Conservation (phyloP, 2,113 vertebrate species). For the Misgurnus mizolepis region DNA sequence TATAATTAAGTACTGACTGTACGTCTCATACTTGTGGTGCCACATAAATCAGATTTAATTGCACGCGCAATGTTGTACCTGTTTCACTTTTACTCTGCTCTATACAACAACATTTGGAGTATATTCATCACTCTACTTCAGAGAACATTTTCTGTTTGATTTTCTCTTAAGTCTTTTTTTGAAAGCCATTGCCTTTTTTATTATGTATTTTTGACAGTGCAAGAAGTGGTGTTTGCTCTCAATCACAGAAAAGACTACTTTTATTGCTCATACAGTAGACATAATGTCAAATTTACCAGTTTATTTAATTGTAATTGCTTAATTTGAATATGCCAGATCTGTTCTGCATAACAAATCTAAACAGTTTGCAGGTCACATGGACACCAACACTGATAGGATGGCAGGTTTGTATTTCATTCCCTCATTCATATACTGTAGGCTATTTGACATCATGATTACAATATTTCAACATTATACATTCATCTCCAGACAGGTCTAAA, state of each 20-base stretch:
- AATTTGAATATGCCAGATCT: background rate
- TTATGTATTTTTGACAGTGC: too few species aligned
- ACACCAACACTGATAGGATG: background rate
- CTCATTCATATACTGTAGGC: background rate
- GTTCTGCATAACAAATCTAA: background rate
- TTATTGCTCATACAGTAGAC: too few species aligned
- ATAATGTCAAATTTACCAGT: background rate
- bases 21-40: background rate
- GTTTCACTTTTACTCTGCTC: too few species aligned
- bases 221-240: too few species aligned
- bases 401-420: constrained; percentile 7
- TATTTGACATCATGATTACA: background rate
- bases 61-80: background rate
- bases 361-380: background rate
- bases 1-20: too few species aligned
- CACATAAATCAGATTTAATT: background rate
- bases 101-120: too few species aligned
- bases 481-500: constrained; percentile 34
- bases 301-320: background rate
- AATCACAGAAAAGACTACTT: too few species aligned
- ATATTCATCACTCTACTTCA: too few species aligned
- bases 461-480: background rate
- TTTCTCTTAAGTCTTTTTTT: too few species aligned
- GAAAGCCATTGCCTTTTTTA: too few species aligned
- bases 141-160: too few species aligned